Base-by-base conservation (phyloP, 2,888 invertebrate species). In the Eustalomyia histrio region DNA sequence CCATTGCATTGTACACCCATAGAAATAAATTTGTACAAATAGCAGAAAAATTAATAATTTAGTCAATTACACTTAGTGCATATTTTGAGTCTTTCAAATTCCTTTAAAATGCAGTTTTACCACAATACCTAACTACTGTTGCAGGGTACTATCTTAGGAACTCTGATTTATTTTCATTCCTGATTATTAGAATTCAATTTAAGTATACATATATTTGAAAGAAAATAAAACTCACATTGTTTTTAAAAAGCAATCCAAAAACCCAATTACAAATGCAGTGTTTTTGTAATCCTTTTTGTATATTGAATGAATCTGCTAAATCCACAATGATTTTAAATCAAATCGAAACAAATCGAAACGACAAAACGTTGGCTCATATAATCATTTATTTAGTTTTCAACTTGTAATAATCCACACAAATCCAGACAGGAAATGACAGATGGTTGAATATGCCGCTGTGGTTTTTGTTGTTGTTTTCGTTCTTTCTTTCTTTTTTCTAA, bases 231-330 rank as follows among this genome's bases (percentile, higher is more conserved):
- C 89, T 90, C 88, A 90, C 89, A 87, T 89, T 88, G 86, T 84
- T 87, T 89, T 87, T 87, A 85, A 88, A 89, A 88, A 89, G 89
- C 89, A 89, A 90, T 88, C 89, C 88, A 76, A 82, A 57, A 35
- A 24, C 52, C 24, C 7, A 43, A 21, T 58, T 21, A n/a, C 7
- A 57, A 50, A 64, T 21, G 21, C 63, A 74, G 53, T 57, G 43
- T 58, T 47, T 53, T 50, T 75, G 57, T 75, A 67, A 53, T 75
- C 69, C 61, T 72, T 79, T 29, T 29, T 14, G 50, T 47, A 55
- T 33, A 17, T n/a, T 47, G 50, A 35, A 68, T 73, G 24, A 65
- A 61, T 52, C 43, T 67, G 17, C 24, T 64, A 80, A 64, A 76
- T 81, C 69, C 68, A 50, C 55, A 63, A 67, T 80, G 74, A 60